phyloP scores from a whole-genome alignment of 2,113 vertebrate genomes.

The Mustela lutreola region DNA sequence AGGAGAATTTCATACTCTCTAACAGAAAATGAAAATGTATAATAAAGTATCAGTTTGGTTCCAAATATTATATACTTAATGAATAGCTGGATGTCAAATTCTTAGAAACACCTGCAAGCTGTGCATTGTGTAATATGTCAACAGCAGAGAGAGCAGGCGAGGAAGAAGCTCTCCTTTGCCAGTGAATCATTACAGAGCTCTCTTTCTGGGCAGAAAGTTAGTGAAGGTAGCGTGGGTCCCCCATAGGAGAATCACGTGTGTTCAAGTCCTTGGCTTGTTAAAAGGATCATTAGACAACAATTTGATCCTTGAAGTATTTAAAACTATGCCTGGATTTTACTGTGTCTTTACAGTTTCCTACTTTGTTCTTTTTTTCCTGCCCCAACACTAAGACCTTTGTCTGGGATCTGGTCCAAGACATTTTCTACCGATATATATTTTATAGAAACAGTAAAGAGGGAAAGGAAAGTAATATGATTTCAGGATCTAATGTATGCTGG shows the following conservation, averaged over 20 bases:
- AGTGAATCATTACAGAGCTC: not conserved
- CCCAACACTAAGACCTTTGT: not conserved
- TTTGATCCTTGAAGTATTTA: not conserved
- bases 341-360: not conserved
- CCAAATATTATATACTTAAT: not conserved
- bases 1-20: not conserved
- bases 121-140: not conserved
- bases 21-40: not conserved
- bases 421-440: not conserved
- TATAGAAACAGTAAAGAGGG: not conserved
- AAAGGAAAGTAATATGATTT: not conserved
- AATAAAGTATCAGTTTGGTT: not conserved
- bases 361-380: not conserved
- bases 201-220: not conserved
- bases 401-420: not conserved
- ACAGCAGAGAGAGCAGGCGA: not conserved
- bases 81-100: not conserved
- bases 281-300: not conserved
- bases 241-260: not conserved
- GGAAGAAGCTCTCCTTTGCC: not conserved
- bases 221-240: not conserved
- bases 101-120: not conserved
- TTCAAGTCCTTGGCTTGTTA: not conserved
- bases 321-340: not conserved
- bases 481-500: not conserved